Evolutionary conservation across 2,113 vertebrate genomes (phyloP).

Genomic region (Bubo bubo): DNA sequence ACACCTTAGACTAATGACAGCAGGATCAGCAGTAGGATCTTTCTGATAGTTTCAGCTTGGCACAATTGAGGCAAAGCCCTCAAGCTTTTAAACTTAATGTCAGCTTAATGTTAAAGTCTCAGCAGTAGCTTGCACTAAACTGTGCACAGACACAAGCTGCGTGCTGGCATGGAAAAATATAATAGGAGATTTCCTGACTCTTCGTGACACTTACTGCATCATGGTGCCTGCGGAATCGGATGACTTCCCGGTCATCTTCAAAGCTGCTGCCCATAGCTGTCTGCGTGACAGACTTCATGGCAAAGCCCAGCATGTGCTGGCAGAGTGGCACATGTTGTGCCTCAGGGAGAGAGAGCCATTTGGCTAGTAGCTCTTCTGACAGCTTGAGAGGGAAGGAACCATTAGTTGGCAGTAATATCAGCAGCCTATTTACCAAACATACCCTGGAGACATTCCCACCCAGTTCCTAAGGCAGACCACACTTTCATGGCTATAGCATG

Average conservation of each 20-base stretch:
- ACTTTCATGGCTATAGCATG: not conserved
- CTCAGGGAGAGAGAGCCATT: constrained; percentile 88
- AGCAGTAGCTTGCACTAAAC: not conserved
- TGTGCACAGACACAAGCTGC: not conserved
- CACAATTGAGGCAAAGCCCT: not conserved
- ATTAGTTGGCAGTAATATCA: constrained; percentile 14
- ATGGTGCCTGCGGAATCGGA: constrained; percentile 91
- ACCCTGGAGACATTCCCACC: not conserved
- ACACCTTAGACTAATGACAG: not conserved
- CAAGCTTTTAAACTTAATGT: not conserved
- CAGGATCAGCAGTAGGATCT: not conserved
- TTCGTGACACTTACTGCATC: constrained; percentile 80
- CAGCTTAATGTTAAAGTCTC: not conserved
- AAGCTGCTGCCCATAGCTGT: constrained; percentile 89
- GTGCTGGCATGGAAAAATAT: not conserved
- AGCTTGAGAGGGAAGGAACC: constrained; percentile 76
- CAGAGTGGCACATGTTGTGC: constrained; percentile 90
- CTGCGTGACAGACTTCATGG: constrained; percentile 92
- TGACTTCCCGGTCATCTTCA: constrained; percentile 84
- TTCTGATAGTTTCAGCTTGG: not conserved
- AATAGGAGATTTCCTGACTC: not conserved
- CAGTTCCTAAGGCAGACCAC: not conserved
- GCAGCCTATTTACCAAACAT: constrained; percentile 37
- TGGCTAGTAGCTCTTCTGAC: constrained; percentile 88
- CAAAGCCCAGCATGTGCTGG: constrained; percentile 91